Evolutionary conservation across 1,140 invertebrate genomes (phyloP).

Genomic region (Drosophila azteca): DNA sequence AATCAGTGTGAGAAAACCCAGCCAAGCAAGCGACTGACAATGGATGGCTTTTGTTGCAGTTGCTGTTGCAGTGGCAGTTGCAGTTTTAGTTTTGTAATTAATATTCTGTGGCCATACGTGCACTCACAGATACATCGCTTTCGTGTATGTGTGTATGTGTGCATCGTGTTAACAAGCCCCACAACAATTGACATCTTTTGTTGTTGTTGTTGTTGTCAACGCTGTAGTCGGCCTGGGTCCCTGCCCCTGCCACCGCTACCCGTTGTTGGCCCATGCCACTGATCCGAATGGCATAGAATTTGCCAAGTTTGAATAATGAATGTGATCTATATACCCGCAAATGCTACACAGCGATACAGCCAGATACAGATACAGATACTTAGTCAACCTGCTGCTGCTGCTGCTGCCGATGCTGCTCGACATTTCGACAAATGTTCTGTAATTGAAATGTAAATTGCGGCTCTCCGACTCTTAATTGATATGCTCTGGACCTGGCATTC

Average conservation of each 20-base stretch:
- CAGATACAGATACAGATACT: slow-evolving; percentile 15
- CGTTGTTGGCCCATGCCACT: slow-evolving; percentile 9
- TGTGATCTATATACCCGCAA: slow-evolving; percentile 39
- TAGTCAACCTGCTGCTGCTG: slow-evolving; percentile 36
- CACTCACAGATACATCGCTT: slow-evolving; percentile 12
- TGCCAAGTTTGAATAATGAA: slow-evolving; percentile 75
- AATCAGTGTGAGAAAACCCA: slow-evolving; percentile 71
- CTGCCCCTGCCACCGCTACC: slow-evolving; percentile 8
- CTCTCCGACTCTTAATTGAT: slow-evolving; percentile 35
- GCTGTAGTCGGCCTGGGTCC: slow-evolving; percentile 10
- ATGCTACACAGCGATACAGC: slow-evolving; percentile 7
- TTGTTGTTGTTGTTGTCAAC: neutral
- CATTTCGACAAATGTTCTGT: slow-evolving; percentile 57
- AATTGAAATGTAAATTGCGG: slow-evolving; percentile 77
- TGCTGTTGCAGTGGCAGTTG: slow-evolving; percentile 34
- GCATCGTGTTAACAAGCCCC: slow-evolving; percentile 56
- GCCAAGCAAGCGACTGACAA: slow-evolving; percentile 15
- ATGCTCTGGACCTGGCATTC: slow-evolving; percentile 39
- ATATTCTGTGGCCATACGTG: slow-evolving; percentile 66
- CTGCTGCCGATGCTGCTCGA: slow-evolving; percentile 39
- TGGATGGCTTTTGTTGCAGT: too few species aligned
- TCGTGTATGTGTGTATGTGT: slow-evolving; percentile 1
- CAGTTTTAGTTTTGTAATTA: slow-evolving; percentile 71
- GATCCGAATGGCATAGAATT: slow-evolving; percentile 50
- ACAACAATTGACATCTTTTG: slow-evolving; percentile 38